Percentiles rank a stretch among this genome's conserved stretches.
These are phyloP conservation scores for Eurypyga helias DNA, from an alignment of 2,113 vertebrate genomes.

Conservation along the genomic window DNA sequence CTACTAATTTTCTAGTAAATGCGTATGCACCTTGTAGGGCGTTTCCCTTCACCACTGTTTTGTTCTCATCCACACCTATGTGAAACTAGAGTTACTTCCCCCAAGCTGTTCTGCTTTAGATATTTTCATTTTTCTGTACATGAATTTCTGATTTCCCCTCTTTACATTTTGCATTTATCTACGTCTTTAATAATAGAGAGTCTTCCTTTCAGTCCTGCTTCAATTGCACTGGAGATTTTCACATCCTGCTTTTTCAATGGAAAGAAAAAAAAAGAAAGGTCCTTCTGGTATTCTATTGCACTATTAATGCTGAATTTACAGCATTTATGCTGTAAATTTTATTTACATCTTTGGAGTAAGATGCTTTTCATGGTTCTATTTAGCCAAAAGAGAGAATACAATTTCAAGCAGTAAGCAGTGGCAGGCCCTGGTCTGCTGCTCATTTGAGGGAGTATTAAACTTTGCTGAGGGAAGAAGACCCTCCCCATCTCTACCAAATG, in stretches of 20 bases:
- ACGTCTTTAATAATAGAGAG: not conserved
- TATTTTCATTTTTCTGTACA: not conserved
- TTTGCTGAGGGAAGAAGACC: not conserved
- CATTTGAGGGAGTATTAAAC: not conserved
- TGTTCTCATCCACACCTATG: conserved; percentile 25
- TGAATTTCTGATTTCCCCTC: not conserved
- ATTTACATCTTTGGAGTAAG: not conserved
- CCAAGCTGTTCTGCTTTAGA: conserved; percentile 19
- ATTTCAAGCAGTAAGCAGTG: not conserved
- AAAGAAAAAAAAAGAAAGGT: not conserved
- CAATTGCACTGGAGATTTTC: not conserved
- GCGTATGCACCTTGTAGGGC: not conserved
- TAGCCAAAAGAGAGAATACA: not conserved
- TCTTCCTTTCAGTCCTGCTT: not conserved
- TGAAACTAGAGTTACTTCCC: conserved; percentile 57
- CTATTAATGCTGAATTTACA: not conserved
- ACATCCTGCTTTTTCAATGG: not conserved
- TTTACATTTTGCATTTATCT: not conserved
- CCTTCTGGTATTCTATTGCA: not conserved
- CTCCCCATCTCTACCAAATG: not conserved
- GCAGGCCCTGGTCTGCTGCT: not conserved
- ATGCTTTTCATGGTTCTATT: not conserved
- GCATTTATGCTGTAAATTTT: too few relatives aligned
- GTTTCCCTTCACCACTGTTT: not conserved
- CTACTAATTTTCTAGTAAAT: not conserved